A percentile compares a stretch with the other conserved stretches of the same genome.
phyloP scores from a whole-genome alignment of 1,140 invertebrate genomes.

The Caerostris darwini region DNA sequence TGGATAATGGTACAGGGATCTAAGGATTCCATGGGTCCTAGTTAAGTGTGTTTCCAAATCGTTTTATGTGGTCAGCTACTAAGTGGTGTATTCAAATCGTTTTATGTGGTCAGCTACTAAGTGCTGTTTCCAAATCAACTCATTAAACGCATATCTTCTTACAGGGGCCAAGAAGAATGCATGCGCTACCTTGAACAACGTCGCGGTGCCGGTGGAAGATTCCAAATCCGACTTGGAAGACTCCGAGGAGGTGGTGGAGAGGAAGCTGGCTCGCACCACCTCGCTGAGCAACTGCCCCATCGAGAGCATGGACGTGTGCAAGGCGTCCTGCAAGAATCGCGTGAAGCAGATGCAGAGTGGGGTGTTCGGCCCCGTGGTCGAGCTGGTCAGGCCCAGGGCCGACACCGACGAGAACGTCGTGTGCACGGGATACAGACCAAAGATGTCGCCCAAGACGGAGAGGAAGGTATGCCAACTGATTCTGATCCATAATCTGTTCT shows the following conservation, averaged over 20 bases:
- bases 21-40: no score
- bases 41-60: no score
- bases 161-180: not conserved
- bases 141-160: no score
- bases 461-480: not conserved
- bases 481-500: no score
- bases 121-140: no score
- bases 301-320: conserved; percentile 20
- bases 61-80: no score
- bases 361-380: not conserved
- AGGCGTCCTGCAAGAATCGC: not conserved
- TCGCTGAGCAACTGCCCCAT: conserved; percentile 32
- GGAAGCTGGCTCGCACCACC: not conserved
- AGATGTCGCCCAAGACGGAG: not conserved
- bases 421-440: not conserved
- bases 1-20: no score
- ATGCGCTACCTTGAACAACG: not conserved
- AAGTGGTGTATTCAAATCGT: no score
- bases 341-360: not conserved
- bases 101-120: no score
- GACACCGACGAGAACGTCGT: not conserved
- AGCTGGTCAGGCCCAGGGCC: not conserved
- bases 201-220: not conserved
- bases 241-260: not conserved
- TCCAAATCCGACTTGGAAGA: not conserved